These are phyloP conservation scores for Manis javanica DNA, from an alignment of 2,797 vertebrate genomes.

Conservation along the genomic window DNA sequence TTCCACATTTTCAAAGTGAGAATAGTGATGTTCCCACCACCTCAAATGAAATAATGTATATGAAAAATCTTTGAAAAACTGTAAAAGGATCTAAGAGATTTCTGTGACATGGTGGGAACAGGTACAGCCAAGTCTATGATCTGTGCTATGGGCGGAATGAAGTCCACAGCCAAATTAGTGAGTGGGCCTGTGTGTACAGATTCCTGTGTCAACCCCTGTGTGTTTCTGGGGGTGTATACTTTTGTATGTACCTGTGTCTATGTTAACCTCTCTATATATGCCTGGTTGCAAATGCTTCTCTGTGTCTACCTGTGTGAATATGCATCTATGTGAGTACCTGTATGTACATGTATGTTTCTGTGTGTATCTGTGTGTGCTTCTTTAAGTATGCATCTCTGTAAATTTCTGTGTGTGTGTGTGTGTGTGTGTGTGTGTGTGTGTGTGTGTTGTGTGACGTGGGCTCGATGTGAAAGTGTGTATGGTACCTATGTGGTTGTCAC, in stretches of 20 bases:
- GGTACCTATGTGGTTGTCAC: neutral
- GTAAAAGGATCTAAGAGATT: neutral
- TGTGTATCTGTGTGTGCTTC: neutral
- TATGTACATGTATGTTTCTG: neutral
- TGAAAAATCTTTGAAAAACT: neutral
- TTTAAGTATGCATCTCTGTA: neutral
- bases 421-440: neutral
- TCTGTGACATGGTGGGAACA: neutral
- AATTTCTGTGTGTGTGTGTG: neutral
- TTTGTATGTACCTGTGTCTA: neutral
- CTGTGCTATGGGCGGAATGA: neutral
- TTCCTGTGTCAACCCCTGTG: neutral
- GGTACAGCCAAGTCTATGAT: neutral
- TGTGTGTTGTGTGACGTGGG: neutral
- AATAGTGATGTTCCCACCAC: neutral
- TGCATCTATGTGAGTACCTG: neutral
- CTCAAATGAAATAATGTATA: neutral
- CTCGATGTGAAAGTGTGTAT: neutral
- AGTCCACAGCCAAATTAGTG: neutral
- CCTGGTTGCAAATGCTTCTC: neutral
- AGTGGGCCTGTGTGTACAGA: neutral
- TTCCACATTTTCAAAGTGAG: conserved; percentile 20
- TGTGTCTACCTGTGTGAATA: neutral
- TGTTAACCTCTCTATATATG: neutral
- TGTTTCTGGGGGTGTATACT: neutral